Conservation (phyloP, 2,797 vertebrate species). For the Semotilus atromaculatus region DNA sequence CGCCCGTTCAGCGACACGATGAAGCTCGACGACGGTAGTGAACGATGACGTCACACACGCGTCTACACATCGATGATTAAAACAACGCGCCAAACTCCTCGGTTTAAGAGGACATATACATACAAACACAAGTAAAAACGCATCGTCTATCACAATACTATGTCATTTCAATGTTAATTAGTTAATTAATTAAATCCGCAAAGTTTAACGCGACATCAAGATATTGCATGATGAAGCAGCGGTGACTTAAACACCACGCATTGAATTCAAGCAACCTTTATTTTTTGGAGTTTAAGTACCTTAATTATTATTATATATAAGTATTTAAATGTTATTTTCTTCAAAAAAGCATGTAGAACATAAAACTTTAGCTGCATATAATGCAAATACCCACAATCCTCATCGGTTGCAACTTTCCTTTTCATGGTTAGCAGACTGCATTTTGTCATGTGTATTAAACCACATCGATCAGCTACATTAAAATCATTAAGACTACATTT, state of each 20-base stretch:
- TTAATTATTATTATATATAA: neutral
- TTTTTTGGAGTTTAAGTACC: too few relatives aligned
- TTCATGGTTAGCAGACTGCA: neutral
- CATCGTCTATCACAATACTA: fast-evolving
- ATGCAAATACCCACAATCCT: slow-evolving; percentile 14
- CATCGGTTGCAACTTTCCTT: neutral
- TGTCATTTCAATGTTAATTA: too few relatives aligned
- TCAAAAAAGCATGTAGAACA: neutral
- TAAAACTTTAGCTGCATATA: neutral
- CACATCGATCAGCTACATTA: neutral
- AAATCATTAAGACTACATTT: neutral
- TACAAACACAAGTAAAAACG: too few relatives aligned
- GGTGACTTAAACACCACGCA: neutral
- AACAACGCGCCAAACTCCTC: neutral
- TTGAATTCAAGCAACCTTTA: neutral
- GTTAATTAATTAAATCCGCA: too few relatives aligned
- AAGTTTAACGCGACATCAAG: neutral
- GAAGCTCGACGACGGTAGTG: neutral
- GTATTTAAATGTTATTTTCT: neutral
- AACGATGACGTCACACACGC: neutral
- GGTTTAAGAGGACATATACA: too few relatives aligned
- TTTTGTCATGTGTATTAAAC: neutral
- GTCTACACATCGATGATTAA: neutral
- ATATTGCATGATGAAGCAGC: neutral
- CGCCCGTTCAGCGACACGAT: fast-evolving